Evolutionary conservation across 2,888 invertebrate species (phyloP).

Genomic region (Andricus quercusramuli): DNA sequence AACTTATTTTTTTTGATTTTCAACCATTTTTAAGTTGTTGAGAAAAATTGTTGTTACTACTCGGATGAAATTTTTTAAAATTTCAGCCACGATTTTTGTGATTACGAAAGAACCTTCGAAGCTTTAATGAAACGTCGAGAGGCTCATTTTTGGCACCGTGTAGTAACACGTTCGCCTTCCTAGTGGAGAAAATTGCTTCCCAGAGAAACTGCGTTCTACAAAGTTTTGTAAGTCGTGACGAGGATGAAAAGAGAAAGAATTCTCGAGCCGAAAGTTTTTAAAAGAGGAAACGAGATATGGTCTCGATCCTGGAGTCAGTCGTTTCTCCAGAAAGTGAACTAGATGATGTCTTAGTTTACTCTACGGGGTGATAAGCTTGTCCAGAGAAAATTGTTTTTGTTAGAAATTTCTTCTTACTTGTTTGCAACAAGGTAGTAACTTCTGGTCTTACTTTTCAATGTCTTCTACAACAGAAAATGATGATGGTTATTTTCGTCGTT

Average conservation of each 20-base stretch:
- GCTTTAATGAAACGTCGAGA: slow-evolving; percentile 24
- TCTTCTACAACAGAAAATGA: not conserved
- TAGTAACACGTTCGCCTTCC: slow-evolving; percentile 31
- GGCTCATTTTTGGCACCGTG: slow-evolving; percentile 42
- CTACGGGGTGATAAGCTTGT: not conserved
- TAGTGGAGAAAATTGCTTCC: slow-evolving; percentile 42
- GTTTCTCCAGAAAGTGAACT: not conserved
- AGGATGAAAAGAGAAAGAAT: slow-evolving; percentile 42
- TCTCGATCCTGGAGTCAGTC: not conserved
- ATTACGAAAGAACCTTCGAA: not conserved
- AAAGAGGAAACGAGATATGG: slow-evolving; percentile 30
- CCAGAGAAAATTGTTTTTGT: not conserved
- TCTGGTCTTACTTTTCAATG: not conserved
- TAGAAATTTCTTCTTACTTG: not conserved
- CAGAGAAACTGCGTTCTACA: slow-evolving; percentile 25
- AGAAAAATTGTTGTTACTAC: not conserved
- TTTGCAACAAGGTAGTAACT: not conserved
- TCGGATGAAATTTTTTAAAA: not conserved
- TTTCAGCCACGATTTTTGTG: not conserved
- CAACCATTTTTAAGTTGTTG: too few relatives aligned
- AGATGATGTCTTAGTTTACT: slow-evolving; percentile 6
- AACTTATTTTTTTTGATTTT: too few relatives aligned
- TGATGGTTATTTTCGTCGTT: too few relatives aligned
- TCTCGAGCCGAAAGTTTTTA: slow-evolving; percentile 39
- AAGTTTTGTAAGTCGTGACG: slow-evolving; percentile 41